These are phyloP conservation scores for Portevinia maculata DNA, from an alignment of 2,888 invertebrate species.

Conservation along the genomic window DNA sequence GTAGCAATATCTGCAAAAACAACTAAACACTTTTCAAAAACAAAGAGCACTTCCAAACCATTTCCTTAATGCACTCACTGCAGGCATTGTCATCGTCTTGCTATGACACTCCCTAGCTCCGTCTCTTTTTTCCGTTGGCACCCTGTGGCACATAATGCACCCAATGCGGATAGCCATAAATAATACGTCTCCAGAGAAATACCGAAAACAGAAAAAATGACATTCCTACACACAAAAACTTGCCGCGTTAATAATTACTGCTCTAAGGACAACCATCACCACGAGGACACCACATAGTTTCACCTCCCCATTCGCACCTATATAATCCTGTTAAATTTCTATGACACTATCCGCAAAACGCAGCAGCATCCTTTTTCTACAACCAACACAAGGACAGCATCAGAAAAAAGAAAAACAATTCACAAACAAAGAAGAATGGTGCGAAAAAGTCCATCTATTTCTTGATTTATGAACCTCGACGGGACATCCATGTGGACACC, in stretches of 20 bases:
- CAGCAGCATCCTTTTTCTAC: slow-evolving; percentile 21
- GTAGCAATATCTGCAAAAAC: slow-evolving; percentile 39
- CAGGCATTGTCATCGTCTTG: slow-evolving; percentile 63
- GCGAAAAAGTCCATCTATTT: slow-evolving; percentile 47
- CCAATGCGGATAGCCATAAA: slow-evolving; percentile 70
- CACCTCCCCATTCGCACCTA: not conserved
- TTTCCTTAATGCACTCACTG: slow-evolving; percentile 69
- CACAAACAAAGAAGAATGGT: slow-evolving; percentile 17
- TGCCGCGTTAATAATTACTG: slow-evolving; percentile 69
- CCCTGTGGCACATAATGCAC: slow-evolving; percentile 59
- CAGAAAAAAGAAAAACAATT: slow-evolving; percentile 14
- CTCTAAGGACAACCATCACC: slow-evolving; percentile 57
- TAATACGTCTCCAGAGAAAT: slow-evolving; percentile 50
- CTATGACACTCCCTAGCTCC: slow-evolving; percentile 18
- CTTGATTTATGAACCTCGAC: slow-evolving; percentile 59
- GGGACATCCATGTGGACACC: slow-evolving; percentile 52
- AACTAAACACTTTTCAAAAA: slow-evolving; percentile 43
- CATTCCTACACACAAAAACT: slow-evolving; percentile 44
- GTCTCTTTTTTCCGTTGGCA: slow-evolving; percentile 36
- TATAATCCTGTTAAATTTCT: slow-evolving; percentile 50
- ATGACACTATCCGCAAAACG: slow-evolving; percentile 37
- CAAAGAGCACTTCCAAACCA: slow-evolving; percentile 55
- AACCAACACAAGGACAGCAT: not conserved
- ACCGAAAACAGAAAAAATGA: slow-evolving; percentile 21
- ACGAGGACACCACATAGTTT: slow-evolving; percentile 29